phyloP scores from a whole-genome alignment of 2,888 invertebrate genomes.

The Chaetoderma sp. region DNA sequence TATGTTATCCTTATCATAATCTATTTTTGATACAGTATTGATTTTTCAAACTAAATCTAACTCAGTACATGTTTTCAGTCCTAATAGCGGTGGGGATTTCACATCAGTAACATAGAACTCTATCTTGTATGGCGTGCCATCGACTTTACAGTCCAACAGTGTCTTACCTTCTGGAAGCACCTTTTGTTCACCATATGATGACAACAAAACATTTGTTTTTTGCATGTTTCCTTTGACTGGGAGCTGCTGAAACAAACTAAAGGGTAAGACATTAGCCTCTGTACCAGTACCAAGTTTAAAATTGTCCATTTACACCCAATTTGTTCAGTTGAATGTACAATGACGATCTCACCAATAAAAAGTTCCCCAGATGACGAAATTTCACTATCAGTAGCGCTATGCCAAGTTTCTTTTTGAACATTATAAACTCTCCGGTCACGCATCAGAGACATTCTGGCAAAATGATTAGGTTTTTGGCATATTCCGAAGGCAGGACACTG shows the following conservation, averaged over 20 bases:
- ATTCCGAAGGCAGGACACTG: slow-evolving; percentile 32
- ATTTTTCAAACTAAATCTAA: not conserved
- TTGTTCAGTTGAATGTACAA: no score
- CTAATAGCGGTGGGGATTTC: not conserved
- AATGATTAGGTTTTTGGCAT: slow-evolving; percentile 19
- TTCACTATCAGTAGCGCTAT: not conserved
- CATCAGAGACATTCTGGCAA: slow-evolving; percentile 12
- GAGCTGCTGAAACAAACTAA: not conserved
- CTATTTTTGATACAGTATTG: not conserved
- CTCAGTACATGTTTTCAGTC: not conserved
- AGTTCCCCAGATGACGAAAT: not conserved
- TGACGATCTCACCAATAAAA: no score
- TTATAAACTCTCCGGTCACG: no score
- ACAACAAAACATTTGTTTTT: not conserved
- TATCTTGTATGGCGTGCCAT: not conserved
- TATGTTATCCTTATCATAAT: not conserved
- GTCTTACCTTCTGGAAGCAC: not conserved
- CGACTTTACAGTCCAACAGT: not conserved
- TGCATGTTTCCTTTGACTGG: not conserved
- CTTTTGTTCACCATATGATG: not conserved
- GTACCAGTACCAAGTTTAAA: slow-evolving; percentile 31
- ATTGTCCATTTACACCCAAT: slow-evolving; percentile 9
- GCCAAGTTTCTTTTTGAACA: not conserved
- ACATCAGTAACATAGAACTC: not conserved
- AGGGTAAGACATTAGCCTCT: slow-evolving; percentile 29